phyloP scores from a whole-genome alignment of 2,113 vertebrate genomes.

The Antennarius striatus region DNA sequence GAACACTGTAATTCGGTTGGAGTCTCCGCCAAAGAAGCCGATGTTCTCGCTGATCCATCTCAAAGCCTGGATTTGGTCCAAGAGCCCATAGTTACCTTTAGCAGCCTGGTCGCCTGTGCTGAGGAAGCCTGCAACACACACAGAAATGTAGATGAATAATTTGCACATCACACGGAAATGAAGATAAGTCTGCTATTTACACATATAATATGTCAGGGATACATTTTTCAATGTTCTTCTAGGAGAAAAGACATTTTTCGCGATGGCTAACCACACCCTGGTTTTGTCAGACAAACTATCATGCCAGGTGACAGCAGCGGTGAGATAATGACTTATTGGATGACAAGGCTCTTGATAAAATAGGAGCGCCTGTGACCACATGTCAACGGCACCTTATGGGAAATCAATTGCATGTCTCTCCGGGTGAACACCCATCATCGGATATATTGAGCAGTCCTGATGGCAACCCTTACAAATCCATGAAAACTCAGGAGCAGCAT shows the following conservation, averaged over 20 bases:
- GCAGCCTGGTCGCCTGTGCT: conserved; percentile 98
- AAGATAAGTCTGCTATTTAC: no score
- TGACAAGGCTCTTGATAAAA: conserved; percentile 65
- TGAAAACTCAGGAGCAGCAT: conserved; percentile 23
- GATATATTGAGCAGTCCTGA: conserved; percentile 59
- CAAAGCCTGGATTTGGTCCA: conserved; percentile 98
- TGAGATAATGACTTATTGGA: conserved; percentile 60
- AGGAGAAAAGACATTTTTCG: conserved; percentile 18
- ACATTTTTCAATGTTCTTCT: not conserved
- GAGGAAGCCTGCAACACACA: conserved; percentile 87
- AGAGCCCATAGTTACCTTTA: conserved; percentile 97
- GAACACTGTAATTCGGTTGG: conserved; percentile 95
- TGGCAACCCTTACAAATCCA: conserved; percentile 49
- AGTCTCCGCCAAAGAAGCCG: conserved; percentile 97
- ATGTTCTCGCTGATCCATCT: conserved; percentile 99
- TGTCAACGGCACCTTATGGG: conserved; percentile 68
- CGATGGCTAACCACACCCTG: conserved; percentile 6
- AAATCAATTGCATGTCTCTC: conserved; percentile 71
- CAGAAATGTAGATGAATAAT: not conserved
- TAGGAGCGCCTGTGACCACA: conserved; percentile 60
- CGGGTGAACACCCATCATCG: conserved; percentile 66
- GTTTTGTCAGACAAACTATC: conserved; percentile 18
- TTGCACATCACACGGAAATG: no score
- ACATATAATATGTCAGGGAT: not conserved
- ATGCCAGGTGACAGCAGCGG: conserved; percentile 32